phyloP scores from a whole-genome alignment of 2,797 vertebrate species.

The Lindbergichthys nudifrons region DNA sequence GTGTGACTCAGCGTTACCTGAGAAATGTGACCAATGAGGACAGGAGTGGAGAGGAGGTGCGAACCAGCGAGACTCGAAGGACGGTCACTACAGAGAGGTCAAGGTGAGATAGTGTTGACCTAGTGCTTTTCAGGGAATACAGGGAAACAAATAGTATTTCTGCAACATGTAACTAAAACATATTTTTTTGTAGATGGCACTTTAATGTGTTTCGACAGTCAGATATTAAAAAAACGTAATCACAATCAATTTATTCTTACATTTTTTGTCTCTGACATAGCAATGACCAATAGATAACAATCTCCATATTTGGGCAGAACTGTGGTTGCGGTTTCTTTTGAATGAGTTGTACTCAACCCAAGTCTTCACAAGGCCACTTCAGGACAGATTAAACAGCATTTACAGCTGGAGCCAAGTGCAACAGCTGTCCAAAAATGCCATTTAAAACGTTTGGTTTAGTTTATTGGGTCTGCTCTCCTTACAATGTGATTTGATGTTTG shows the following conservation, averaged over 20 bases:
- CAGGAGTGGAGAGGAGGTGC: slow-evolving; percentile 59
- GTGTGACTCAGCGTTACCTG: slow-evolving; percentile 71
- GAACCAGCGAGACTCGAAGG: slow-evolving; percentile 50
- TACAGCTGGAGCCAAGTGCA: slow-evolving; percentile 20
- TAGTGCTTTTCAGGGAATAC: background rate
- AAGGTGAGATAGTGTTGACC: slow-evolving; percentile 66
- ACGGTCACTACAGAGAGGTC: slow-evolving; percentile 76
- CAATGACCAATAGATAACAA: slow-evolving; percentile 27
- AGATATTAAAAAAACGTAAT: slow-evolving; percentile 10
- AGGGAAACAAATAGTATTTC: background rate
- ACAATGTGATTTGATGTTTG: slow-evolving; percentile 29
- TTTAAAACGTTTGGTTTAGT: slow-evolving; percentile 23
- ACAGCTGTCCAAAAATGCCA: slow-evolving; percentile 3
- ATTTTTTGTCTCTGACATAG: slow-evolving; percentile 33
- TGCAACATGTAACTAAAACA: background rate
- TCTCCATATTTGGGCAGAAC: slow-evolving; percentile 29
- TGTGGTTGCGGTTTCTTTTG: slow-evolving; percentile 40
- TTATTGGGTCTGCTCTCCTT: slow-evolving; percentile 4
- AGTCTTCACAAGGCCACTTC: slow-evolving; percentile 10
- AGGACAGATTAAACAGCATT: slow-evolving; percentile 37
- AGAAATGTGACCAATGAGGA: slow-evolving; percentile 77
- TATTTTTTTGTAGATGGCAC: background rate
- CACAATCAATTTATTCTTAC: background rate
- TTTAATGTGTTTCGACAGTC: background rate
- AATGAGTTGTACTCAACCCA: slow-evolving; percentile 14